Evolutionary conservation across 2,113 vertebrate species (phyloP), one percentile per base, ranked within the genome.

Genomic region (Hucho hucho): DNA sequence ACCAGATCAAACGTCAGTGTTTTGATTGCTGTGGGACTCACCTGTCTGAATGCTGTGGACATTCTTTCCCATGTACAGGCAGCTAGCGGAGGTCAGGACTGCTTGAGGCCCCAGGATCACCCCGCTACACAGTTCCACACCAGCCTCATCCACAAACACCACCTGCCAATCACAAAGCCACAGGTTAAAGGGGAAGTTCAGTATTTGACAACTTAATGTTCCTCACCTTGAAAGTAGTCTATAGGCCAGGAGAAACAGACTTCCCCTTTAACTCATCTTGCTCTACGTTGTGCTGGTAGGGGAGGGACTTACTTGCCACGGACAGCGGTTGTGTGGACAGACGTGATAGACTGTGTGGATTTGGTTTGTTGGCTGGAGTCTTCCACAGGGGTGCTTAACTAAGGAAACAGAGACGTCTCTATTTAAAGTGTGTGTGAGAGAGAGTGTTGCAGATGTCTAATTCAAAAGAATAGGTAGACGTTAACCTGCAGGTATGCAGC

Each of bases 241-340:
- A 26, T 28, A 13, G 22, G 11, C 9, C 16, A 14, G 22, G 61
- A 63, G 1, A 24, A 28, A 26, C 56, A 59, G 18, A n/a, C 16
- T 4, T 43, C 37, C 37, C 56, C 56, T 58, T 73, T 28, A 32
- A 18, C 4, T 18, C 3, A 37, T 59, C 29, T 5, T 20, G 11
- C 5, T 26, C 49, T n/a, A 12, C 22, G 28, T 25, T 58, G 3
- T 63, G 29, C 18, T 37, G 32, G 24, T 28, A 28, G 29, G 14
- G 18, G 59, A 26, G 11, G 70, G 75, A 26, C 81, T 75, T 87
- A 98, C 97, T 96, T 98, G 94, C 97, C 97, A 98, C 6, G 95
- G 95, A 79, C 96, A 96, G 37, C 4, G 79, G 29, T 88, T 84
- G 1, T 81, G 66, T 0, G 0, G 73, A 73, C 92, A 92, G 20